Evolutionary conservation across 1,140 invertebrate species (phyloP).

Genomic region (Aporrectodea caliginosa): DNA sequence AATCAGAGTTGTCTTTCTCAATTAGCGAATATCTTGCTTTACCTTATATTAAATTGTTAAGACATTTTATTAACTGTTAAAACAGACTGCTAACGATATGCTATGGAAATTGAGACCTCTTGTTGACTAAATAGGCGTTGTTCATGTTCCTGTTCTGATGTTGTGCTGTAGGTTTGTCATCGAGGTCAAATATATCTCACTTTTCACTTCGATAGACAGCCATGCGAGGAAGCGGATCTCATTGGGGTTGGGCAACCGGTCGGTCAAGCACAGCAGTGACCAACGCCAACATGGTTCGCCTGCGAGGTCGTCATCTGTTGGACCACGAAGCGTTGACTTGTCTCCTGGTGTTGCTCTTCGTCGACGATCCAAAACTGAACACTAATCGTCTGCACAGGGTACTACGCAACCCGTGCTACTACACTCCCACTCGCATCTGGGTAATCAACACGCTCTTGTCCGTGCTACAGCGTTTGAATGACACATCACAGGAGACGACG

Average conservation of each 20-base stretch:
- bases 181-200: conserved; percentile 56
- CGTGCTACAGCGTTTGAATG: conserved; percentile 48
- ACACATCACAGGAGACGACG: neutral
- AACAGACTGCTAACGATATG: too few species aligned
- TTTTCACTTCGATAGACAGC: conserved; percentile 61
- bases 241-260: conserved; percentile 38
- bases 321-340: conserved; percentile 81
- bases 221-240: conserved; percentile 60
- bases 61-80: too few species aligned
- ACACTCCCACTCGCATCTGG: conserved; percentile 78
- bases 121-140: too few species aligned
- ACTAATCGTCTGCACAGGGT: conserved; percentile 75
- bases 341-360: conserved; percentile 75
- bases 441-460: conserved; percentile 65
- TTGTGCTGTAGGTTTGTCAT: conserved; percentile 44
- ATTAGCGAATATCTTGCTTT: too few species aligned
- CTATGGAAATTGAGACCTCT: too few species aligned
- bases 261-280: conserved; percentile 35
- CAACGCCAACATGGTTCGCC: conserved; percentile 39
- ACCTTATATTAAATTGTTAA: too few species aligned
- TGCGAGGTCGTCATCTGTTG: conserved; percentile 59
- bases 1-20: too few species aligned
- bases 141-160: too few species aligned
- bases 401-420: conserved; percentile 78
- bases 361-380: conserved; percentile 80